Percentiles rank a stretch among this genome's conserved stretches.
phyloP scores from a whole-genome alignment of 2,113 vertebrate genomes.

The Protobothrops mucrosquamatus region DNA sequence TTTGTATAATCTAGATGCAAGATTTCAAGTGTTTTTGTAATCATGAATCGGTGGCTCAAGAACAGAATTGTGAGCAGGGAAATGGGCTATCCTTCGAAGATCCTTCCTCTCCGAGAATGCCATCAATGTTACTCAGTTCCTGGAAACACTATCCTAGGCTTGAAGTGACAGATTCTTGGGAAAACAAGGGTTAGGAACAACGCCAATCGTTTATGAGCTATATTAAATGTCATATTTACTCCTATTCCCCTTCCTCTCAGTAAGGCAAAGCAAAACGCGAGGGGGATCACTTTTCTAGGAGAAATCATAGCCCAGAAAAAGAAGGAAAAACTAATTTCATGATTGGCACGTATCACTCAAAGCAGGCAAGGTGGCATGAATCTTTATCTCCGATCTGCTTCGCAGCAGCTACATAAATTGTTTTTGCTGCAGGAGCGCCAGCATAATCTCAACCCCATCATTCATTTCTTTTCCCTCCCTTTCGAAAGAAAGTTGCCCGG shows the following conservation, averaged over 20 bases:
- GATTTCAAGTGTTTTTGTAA: not conserved
- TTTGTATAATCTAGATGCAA: not conserved
- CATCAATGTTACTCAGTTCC: not conserved
- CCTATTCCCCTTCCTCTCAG: not conserved
- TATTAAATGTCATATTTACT: not conserved
- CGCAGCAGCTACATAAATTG: not conserved
- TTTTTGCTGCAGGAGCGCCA: not conserved
- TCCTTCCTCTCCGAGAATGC: not conserved
- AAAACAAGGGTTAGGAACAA: not conserved
- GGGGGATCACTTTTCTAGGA: not conserved
- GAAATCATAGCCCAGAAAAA: not conserved
- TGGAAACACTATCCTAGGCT: not conserved
- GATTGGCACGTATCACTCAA: not conserved
- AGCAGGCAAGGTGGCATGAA: not conserved
- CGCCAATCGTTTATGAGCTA: not conserved
- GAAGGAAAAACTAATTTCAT: not conserved
- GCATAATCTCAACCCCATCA: not conserved
- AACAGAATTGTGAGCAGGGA: slow-evolving; percentile 44
- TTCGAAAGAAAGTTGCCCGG: not conserved
- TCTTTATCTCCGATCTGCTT: not conserved
- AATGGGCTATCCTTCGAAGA: slow-evolving; percentile 48
- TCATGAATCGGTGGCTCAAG: slow-evolving; percentile 1
- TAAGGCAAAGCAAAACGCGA: not conserved
- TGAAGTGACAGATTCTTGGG: not conserved
- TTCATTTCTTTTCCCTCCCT: not conserved